phyloP scores from a whole-genome alignment of 2,888 invertebrate genomes.

The Tipula lateralis region DNA sequence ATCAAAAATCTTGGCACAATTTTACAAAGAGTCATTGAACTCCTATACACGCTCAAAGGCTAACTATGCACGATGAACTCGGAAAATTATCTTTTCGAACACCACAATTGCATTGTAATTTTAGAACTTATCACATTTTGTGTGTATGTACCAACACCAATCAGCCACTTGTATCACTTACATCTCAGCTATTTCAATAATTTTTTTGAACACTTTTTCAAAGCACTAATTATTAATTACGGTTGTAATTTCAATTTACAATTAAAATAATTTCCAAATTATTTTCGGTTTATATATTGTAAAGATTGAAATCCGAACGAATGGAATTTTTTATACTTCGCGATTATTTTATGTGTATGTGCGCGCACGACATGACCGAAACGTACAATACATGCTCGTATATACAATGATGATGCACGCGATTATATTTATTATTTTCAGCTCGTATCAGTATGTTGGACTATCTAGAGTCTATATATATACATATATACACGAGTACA shows the following conservation, averaged over 20 bases:
- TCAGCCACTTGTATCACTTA: neutral
- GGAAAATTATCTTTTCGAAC: no score
- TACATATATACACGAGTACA: no score
- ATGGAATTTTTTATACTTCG: neutral
- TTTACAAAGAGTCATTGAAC: no score
- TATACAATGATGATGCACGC: neutral
- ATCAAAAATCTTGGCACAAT: no score
- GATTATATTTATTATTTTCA: no score
- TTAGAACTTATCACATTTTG: no score
- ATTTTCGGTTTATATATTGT: neutral
- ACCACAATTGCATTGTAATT: no score
- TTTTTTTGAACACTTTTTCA: neutral
- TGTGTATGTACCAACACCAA: neutral
- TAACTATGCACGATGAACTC: no score
- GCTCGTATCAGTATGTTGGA: no score
- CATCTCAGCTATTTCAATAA: neutral
- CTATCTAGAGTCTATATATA: no score
- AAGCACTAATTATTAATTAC: neutral
- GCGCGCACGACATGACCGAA: neutral
- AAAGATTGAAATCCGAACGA: neutral
- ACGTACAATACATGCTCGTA: no score
- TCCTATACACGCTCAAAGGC: no score
- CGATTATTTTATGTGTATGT: neutral
- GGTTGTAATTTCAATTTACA: neutral
- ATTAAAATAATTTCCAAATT: neutral